phyloP scores from a whole-genome alignment of 2,888 invertebrate species.

The Chloroclystis v-ata region DNA sequence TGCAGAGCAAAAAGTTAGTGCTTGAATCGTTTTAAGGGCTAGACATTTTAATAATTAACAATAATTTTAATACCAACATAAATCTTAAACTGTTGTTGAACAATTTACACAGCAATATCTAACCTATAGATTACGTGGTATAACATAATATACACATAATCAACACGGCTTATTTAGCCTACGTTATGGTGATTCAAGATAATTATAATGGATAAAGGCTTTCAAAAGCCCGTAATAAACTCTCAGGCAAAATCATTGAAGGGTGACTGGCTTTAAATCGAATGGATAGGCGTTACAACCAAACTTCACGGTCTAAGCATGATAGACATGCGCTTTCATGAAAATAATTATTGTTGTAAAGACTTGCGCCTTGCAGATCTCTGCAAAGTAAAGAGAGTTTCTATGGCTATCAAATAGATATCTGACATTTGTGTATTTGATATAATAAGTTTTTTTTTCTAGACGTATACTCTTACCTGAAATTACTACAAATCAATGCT shows the following conservation, averaged over 20 bases:
- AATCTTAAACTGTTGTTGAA: too few species aligned
- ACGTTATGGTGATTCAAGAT: neutral
- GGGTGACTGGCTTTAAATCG: conserved; percentile 25
- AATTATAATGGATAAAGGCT: neutral
- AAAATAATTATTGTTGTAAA: conserved; percentile 38
- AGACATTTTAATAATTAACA: too few species aligned
- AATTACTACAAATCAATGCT: too few species aligned
- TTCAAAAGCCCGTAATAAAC: neutral
- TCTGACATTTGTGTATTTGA: too few species aligned
- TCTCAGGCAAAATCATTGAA: conserved; percentile 13
- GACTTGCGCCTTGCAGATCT: neutral
- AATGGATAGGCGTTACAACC: conserved; percentile 39
- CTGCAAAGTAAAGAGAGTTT: too few species aligned
- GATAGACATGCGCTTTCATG: conserved; percentile 39
- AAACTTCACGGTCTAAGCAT: conserved; percentile 38
- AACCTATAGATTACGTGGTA: too few species aligned
- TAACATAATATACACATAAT: conserved; percentile 3
- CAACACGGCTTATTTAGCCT: conserved; percentile 10
- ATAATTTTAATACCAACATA: too few species aligned
- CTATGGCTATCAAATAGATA: too few species aligned
- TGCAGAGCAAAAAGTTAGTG: conserved; percentile 21
- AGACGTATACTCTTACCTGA: too few species aligned
- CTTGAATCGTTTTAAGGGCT: too few species aligned
- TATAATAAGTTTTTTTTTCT: too few species aligned
- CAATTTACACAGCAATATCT: too few species aligned